A percentile compares a stretch with the other conserved stretches of the same genome.
These are phyloP conservation scores for Nymphalis polychloros DNA, from an alignment of 2,888 invertebrate species.

Conservation along the genomic window DNA sequence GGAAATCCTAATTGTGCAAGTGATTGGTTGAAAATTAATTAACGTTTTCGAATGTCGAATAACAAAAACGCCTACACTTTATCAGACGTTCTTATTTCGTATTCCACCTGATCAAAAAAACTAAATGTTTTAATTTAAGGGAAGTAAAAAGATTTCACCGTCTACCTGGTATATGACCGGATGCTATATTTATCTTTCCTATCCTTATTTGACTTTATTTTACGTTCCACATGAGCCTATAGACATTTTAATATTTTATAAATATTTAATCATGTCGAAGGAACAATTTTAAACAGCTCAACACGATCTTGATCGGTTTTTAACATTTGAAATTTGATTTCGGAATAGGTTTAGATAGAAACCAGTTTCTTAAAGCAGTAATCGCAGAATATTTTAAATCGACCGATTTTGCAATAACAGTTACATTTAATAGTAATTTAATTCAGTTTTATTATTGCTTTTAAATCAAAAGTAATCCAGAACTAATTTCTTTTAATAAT, in stretches of 20 bases:
- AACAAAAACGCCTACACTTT: too few species aligned
- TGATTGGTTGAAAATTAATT: too few species aligned
- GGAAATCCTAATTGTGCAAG: too few species aligned
- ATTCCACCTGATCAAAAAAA: too few species aligned
- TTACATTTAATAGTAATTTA: neutral
- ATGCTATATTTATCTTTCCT: slow-evolving; percentile 1
- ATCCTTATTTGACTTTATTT: neutral
- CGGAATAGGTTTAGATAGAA: slow-evolving; percentile 8
- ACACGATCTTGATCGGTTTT: neutral
- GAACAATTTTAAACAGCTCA: neutral
- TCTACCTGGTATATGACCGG: slow-evolving; percentile 1
- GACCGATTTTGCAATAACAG: slow-evolving; percentile 26
- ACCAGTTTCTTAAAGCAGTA: slow-evolving; percentile 32
- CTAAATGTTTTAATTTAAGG: neutral
- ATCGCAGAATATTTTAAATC: slow-evolving; percentile 35
- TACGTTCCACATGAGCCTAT: too few species aligned
- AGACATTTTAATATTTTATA: neutral
- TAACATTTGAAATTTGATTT: neutral
- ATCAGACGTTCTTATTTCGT: too few species aligned
- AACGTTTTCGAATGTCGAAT: too few species aligned
- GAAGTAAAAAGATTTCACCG: neutral
- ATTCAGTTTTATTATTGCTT: neutral
- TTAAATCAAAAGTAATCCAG: slow-evolving; percentile 16
- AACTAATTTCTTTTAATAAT: neutral
- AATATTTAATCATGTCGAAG: neutral